Base-by-base conservation (phyloP, 1,140 invertebrate genomes). In the Stenopsyche tienmushanensis region DNA sequence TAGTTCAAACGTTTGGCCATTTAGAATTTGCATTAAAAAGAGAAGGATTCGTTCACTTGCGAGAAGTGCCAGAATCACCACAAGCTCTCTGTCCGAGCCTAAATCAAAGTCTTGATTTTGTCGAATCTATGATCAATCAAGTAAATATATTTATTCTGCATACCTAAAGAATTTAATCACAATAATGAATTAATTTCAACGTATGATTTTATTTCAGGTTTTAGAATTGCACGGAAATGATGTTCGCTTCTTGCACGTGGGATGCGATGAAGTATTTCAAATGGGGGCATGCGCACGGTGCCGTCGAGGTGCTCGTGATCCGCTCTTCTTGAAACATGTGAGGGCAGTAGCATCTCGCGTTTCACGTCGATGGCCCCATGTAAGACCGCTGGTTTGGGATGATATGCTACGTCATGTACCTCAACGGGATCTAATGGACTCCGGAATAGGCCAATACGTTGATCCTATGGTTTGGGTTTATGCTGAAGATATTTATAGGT, bases 1-100 rank as follows among this genome's bases (percentile, higher is more conserved):
- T 97, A 3, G 84, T 97, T n/a, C 94, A 96, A 78, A 95, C 94
- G 3, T 95, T 97, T 80, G 94, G 94, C 2, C 94, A 97, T 78
- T 76, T 94, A 71, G 92, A 95, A 83, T 95, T 91, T 82, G 86
- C 91, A 0, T 77, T 96, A 55, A 95, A 95, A 75, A 84, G 91
- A 71, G 78, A 86, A 39, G 83, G 88, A 68, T 94, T 90, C 76
- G 75, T 82, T 55, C 82, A 86, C 42, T 73, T 95, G 20, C 79
- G 93, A 54, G 93, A 95, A 81, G 84, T 93, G 1, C 83, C 84
- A 13, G 80, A 84, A n/a, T 90, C 88, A 74, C 91, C 91, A 1
- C 89, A 91, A 73, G 89, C 90, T 0, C 83, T 93, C 54, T 93
- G 90, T 72, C 91, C 91, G 3, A 88, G 88, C 13, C 81, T 86